Evolutionary conservation across 2,888 invertebrate genomes (phyloP).

Genomic region (Cataglyphis albicans): DNA sequence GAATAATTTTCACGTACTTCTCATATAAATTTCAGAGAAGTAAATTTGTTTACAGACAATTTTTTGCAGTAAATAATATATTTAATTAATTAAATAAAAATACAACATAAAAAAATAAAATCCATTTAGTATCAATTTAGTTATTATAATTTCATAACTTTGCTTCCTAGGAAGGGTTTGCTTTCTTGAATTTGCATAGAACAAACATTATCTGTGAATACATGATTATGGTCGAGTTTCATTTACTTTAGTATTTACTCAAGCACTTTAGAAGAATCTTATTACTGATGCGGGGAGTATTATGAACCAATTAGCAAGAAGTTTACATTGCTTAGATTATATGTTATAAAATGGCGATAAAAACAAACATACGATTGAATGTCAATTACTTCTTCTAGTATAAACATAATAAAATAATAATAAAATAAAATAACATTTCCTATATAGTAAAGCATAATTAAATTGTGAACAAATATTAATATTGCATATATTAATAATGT

Average conservation of each 20-base stretch:
- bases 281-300: conserved; percentile 12
- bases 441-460: not conserved
- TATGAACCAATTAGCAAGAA: conserved; percentile 40
- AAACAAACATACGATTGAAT: not conserved
- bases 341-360: conserved; percentile 3
- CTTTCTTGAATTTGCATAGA: conserved; percentile 41
- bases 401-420: not conserved
- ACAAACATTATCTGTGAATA: conserved; percentile 51
- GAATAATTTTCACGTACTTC: not conserved
- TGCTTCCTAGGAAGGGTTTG: conserved; percentile 8
- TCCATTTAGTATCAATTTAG: not conserved
- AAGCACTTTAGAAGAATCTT: conserved; percentile 27
- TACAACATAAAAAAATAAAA: not conserved
- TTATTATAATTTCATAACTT: not conserved
- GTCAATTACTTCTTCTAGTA: not conserved
- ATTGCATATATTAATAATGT: not conserved
- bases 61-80: conserved; percentile 17
- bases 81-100: conserved; percentile 37
- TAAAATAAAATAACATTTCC: not conserved
- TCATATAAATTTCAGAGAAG: not conserved
- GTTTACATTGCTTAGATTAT: not conserved
- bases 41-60: not conserved
- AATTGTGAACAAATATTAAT: not conserved
- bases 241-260: conserved; percentile 23
- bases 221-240: conserved; percentile 43